These are phyloP conservation scores for Vulpes ferrilata DNA, from an alignment of 2,113 vertebrate genomes.

Conservation along the genomic window DNA sequence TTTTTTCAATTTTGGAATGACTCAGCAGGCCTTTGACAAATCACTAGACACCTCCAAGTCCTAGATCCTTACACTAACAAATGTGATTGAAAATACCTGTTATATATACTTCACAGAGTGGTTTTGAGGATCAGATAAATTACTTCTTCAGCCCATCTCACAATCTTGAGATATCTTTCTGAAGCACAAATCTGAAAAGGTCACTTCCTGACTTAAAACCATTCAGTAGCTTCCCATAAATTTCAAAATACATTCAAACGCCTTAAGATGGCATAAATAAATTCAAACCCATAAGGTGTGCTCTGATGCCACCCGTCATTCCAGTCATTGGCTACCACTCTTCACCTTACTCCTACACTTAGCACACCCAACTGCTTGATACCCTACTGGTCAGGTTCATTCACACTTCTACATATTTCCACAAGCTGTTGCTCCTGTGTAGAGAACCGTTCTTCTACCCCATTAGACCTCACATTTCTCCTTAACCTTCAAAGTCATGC, in stretches of 20 bases:
- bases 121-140: neutral
- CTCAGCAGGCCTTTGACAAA: neutral
- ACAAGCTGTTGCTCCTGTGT: neutral
- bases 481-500: neutral
- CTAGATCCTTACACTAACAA: neutral
- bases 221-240: neutral
- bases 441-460: neutral
- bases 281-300: neutral
- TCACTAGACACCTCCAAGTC: neutral
- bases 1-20: constrained; percentile 41
- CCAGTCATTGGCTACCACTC: neutral
- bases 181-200: constrained; percentile 21
- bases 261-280: neutral
- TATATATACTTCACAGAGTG: neutral
- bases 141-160: neutral
- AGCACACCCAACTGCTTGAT: neutral
- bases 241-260: neutral
- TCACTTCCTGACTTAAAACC: neutral
- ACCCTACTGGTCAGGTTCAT: neutral
- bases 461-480: neutral
- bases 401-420: neutral
- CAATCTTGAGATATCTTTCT: neutral
- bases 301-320: neutral
- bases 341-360: neutral
- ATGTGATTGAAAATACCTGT: neutral